Percentiles rank a stretch among this genome's conserved stretches.
Evolutionary conservation across 2,113 vertebrate genomes (phyloP).

Genomic region (Podarcis cretensis): DNA sequence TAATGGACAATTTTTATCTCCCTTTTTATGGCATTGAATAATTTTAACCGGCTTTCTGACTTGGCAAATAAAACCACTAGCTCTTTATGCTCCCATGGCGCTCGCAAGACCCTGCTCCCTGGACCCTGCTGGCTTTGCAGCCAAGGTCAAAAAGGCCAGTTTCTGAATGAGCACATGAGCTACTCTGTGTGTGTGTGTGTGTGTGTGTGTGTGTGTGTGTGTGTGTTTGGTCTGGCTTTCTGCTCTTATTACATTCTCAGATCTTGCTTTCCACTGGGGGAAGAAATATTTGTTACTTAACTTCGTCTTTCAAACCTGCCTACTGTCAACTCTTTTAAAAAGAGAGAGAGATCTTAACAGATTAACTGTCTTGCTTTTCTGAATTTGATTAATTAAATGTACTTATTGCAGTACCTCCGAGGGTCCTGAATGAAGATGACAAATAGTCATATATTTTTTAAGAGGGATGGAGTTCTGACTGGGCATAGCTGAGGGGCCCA

Average conservation of each 20-base stretch:
- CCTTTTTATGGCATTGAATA: conserved; percentile 23
- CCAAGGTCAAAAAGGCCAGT: neutral
- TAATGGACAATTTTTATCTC: conserved; percentile 36
- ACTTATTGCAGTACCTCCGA: neutral
- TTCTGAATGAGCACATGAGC: too few species aligned
- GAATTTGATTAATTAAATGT: neutral
- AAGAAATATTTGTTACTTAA: neutral
- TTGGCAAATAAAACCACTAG: conserved; percentile 16
- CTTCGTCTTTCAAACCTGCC: neutral
- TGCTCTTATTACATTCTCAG: neutral
- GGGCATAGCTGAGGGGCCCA: neutral
- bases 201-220: neutral
- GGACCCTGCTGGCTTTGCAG: neutral
- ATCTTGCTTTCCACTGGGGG: neutral
- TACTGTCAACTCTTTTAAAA: neutral
- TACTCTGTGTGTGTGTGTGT: too few species aligned
- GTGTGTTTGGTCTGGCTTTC: neutral
- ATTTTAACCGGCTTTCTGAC: conserved; percentile 16
- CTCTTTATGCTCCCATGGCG: neutral
- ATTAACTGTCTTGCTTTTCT: neutral
- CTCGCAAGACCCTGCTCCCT: neutral
- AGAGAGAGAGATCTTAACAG: neutral
- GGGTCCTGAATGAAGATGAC: neutral
- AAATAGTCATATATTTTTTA: neutral
- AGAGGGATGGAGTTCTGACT: neutral